Evolutionary conservation across 2,113 vertebrate genomes (phyloP), one percentile per base, ranked within the genome.

Genomic region (Phalacrocorax brasilianus): DNA sequence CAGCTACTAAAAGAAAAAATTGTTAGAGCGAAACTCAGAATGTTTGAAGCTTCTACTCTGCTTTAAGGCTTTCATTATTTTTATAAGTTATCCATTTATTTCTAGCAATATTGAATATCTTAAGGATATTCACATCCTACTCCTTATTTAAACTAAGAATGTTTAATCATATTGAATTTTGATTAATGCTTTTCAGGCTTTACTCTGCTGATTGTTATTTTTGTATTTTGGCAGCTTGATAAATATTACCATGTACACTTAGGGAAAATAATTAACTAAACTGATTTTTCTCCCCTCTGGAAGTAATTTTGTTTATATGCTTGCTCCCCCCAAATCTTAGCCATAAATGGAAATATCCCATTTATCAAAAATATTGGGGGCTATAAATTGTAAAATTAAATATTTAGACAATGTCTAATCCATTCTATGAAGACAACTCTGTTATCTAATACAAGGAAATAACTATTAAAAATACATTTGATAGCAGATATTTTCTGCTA

Each of bases 11-110:
- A 63, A 89, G 66, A 80, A 87, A 75, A 88, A 79, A 96, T 91
- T 21, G 7, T n/a, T 91, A 79, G 85, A 65, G 65, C 23, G 68
- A 95, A 93, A 50, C 38, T 92, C 95, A 79, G 85, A 78, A 67
- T 96, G 90, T 96, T 90, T 88, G 94, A 94, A 96, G 79, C 59
- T 87, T 90, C 91, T 86, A 33, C 79, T 95, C 95, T 87, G 72
- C 91, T 94, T 95, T 90, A 95, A 96, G 92, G 52, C 20, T 88
- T 96, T 79, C 44, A 79, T 88, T 97, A 95, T 96, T 97, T 94
- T 95, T 93, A 94, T 92, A 95, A 93, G 91, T 95, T 85, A 96
- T 93, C 95, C 35, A 97, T 93, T 88, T 85, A 95, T 97, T 97
- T 97, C 94, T 97, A 97, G 96, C 85, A 89, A 42, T 92, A 97